Evolutionary conservation across 2,113 vertebrate genomes (phyloP).

Genomic region (Lepus timidus): DNA sequence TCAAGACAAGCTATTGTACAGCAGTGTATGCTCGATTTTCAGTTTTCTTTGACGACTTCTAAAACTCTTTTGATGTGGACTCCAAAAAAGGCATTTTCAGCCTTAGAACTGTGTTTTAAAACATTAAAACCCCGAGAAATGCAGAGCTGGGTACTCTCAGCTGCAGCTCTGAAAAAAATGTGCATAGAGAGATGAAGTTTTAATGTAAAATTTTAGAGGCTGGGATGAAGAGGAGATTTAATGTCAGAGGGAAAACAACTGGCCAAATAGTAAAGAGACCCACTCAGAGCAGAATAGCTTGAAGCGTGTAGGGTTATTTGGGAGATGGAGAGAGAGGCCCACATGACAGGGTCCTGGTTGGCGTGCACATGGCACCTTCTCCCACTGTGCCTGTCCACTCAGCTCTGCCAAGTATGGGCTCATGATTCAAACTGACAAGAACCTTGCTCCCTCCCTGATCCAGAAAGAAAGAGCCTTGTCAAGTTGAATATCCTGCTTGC

Average conservation of each 20-base stretch:
- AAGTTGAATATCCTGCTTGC: slow-evolving; percentile 80
- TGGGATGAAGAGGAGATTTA: slow-evolving; percentile 60
- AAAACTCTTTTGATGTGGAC: slow-evolving; percentile 91
- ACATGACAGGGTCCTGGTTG: neutral
- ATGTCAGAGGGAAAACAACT: slow-evolving; percentile 62
- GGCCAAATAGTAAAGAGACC: slow-evolving; percentile 26
- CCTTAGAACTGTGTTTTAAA: slow-evolving; percentile 89
- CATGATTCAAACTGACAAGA: slow-evolving; percentile 82
- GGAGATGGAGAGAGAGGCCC: neutral
- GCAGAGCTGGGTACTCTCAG: slow-evolving; percentile 75
- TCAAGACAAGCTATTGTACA: slow-evolving; percentile 76
- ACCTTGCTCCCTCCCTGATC: slow-evolving; percentile 69
- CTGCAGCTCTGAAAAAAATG: slow-evolving; percentile 70
- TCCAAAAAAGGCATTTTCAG: slow-evolving; percentile 86
- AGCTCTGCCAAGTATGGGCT: slow-evolving; percentile 55
- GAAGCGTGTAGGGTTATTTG: slow-evolving; percentile 54
- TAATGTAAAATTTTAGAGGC: slow-evolving; percentile 65
- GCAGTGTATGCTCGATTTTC: slow-evolving; percentile 74
- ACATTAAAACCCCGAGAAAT: slow-evolving; percentile 87
- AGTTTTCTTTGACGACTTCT: slow-evolving; percentile 89
- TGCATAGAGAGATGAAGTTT: neutral
- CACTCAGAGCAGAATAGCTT: neutral
- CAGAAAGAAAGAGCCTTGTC: slow-evolving; percentile 80
- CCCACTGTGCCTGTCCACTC: slow-evolving; percentile 59
- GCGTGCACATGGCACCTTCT: slow-evolving; percentile 60